A percentile compares a stretch with the other conserved stretches of the same genome.
phyloP scores from a whole-genome alignment of 2,113 vertebrate species.

The Anas platyrhynchos region DNA sequence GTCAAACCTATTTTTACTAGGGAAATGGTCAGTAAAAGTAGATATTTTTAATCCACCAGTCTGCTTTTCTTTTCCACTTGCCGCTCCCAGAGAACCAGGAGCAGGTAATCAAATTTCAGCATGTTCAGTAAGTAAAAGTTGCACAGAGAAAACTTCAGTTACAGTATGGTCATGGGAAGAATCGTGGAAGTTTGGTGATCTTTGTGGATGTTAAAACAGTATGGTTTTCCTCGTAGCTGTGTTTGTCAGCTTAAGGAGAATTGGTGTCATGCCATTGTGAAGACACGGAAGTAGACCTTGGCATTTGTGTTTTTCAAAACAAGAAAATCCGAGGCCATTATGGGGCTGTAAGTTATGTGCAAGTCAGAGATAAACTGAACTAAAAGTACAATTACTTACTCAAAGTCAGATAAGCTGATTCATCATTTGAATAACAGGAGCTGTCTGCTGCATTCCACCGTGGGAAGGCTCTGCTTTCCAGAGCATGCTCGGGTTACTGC shows the following conservation, averaged over 20 bases:
- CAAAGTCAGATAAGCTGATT: background rate
- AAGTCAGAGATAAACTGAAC: background rate
- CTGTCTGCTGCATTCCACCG: background rate
- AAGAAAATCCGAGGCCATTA: background rate
- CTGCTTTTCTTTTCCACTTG: background rate
- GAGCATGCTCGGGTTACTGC: rapidly evolving
- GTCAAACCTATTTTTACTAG: background rate
- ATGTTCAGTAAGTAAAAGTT: background rate
- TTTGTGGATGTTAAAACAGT: background rate
- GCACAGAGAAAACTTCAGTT: background rate
- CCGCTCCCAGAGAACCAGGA: background rate
- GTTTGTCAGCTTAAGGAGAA: background rate
- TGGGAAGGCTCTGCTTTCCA: background rate
- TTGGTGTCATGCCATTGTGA: rapidly evolving
- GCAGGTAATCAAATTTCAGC: background rate
- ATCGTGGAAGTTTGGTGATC: background rate
- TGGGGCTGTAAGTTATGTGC: background rate
- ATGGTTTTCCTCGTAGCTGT: background rate
- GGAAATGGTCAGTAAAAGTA: background rate
- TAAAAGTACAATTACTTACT: too few relatives aligned
- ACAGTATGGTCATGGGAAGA: background rate
- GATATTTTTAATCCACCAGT: background rate
- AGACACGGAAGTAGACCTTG: background rate
- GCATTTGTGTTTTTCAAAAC: background rate
- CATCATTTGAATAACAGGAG: background rate